phyloP scores from a whole-genome alignment of 2,797 vertebrate genomes.

The Eulemur albifrons region DNA sequence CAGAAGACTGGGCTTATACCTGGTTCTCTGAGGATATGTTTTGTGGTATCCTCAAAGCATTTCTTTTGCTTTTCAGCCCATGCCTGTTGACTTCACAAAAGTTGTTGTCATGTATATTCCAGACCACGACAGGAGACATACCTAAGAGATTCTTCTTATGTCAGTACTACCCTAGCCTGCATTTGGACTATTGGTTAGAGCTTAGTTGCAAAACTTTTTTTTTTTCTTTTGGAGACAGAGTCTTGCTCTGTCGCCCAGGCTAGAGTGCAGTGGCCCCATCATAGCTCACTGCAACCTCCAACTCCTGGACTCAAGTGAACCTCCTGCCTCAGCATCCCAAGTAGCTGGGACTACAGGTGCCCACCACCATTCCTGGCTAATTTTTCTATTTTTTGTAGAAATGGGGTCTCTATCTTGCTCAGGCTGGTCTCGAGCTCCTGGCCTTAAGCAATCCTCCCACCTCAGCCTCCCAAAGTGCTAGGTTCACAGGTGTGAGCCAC shows the following conservation, averaged over 20 bases:
- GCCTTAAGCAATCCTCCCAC: background rate
- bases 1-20: background rate
- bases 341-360: background rate
- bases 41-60: background rate
- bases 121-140: background rate
- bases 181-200: background rate
- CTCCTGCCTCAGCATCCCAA: background rate
- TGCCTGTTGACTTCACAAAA: background rate
- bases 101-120: background rate
- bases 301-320: background rate
- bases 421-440: background rate
- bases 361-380: background rate
- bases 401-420: background rate
- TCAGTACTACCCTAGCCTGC: background rate
- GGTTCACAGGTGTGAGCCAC: background rate
- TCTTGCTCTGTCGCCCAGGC: background rate
- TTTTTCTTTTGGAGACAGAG: background rate
- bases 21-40: background rate
- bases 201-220: background rate
- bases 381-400: background rate
- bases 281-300: no score
- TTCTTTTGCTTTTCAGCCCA: background rate
- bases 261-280: background rate
- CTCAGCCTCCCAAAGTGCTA: background rate
- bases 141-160: background rate